Evolutionary conservation across 2,888 invertebrate species (phyloP), one percentile per base, ranked within the genome.

Genomic region (Scaptomyza tumidula): DNA sequence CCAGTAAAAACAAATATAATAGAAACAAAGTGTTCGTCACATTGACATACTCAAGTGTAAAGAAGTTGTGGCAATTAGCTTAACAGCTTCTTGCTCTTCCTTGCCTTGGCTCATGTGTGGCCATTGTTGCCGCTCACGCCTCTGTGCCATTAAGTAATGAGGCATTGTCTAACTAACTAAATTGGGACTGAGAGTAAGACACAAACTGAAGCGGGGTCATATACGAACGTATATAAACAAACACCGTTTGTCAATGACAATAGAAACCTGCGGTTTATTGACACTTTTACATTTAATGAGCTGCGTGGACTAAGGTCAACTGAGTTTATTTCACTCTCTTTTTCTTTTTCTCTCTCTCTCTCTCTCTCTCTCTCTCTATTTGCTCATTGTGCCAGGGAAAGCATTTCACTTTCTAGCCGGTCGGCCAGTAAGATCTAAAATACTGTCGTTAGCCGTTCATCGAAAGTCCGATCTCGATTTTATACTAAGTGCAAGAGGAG

Each of bases 91-190:
- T 75, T 35, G 45, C 55, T 56, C 55, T 58, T 41, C 55, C 29
- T 3, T 54, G 48, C 52, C 53, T 44, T 48, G 58, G 55, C 19
- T 48, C 53, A 56, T 71, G 59, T 60, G 67, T 81, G 64, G 58
- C 71, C 46, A 60, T 78, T 73, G 68, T 79, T 70, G 35, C 19
- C 49, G 57, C 52, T 63, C 45, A 45, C 53, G 43, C 39, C 53
- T 48, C 55, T 66, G 0, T 66, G 35, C 88, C 90, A 90, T 91
- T 90, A 90, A 85, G 90, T 91, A 91, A 90, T 90, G 90, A 89
- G 78, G 63, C 86, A 82, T 62, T 83, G 88, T 76, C 72, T 19
- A 24, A 73, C 48, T 57, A 58, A 63, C 49, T 54, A 37, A 49
- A 60, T 31, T 50, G 55, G 39, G 7, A 48, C 13, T n/a, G 37